Evolutionary conservation across 2,888 invertebrate genomes (phyloP), one percentile per base, ranked within the genome.

Genomic region (Sylvicola cinctus): DNA sequence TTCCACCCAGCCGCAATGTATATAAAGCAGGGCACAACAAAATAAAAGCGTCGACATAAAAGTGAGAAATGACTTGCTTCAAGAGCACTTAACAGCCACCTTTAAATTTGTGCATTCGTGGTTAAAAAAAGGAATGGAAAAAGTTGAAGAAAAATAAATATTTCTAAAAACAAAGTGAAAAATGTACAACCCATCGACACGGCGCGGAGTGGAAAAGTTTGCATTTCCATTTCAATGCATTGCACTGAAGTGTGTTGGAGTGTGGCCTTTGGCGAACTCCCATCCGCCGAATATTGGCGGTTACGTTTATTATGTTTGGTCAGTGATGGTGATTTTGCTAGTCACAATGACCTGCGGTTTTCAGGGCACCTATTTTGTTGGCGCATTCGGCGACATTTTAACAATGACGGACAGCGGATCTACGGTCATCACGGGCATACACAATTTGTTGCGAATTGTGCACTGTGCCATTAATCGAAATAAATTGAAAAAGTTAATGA

Each of bases 331-430:
- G 1, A 48, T 57, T 8, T 36, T 39, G 3, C 47, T 51, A 30
- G 52, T 57, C 7, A 46, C 47, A 30, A 44, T 53, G 32, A 55
- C 55, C 2, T 50, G 55, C 13, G 45, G 40, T 16, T 55, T 49
- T 41, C 53, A 57, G 41, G 45, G 49, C 1, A 43, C 44, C 3
- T 57, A 52, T 44, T 39, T 57, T 33, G 17, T 50, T 2, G 42
- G 42, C 17, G 47, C 50, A 12, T 45, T 55, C 8, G 48, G 48
- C 3, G 50, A 57, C 42, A 54, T 57, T 10, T 43, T 52, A 10
- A 50, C 50, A 40, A 49, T 50, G 1, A 55, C 58, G 2, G 57
- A 57, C 38, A 55, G 52, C 38, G 54, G 57, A 31, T 56, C 55
- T 36, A 52, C 55, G 2, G 55, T 58, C 4, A 49, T 57, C 33